Conservation (phyloP, 2,113 vertebrate species). For the Tinamus guttatus region DNA sequence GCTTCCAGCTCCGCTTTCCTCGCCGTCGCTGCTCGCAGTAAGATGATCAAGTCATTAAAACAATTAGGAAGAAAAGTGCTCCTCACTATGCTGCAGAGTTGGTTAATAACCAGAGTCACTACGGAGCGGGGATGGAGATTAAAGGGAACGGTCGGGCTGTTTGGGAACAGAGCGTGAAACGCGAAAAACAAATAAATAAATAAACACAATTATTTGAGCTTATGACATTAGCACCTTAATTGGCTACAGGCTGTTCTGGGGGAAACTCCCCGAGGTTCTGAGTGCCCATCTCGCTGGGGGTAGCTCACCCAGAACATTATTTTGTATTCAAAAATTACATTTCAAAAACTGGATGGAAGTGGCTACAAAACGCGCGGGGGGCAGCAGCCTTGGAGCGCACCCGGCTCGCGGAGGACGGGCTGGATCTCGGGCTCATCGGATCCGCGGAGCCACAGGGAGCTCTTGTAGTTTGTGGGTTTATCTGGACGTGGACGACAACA, state of each 20-base stretch:
- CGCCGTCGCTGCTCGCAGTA: background rate
- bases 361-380: background rate
- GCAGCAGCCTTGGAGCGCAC: background rate
- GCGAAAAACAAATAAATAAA: background rate
- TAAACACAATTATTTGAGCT: background rate
- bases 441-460: background rate
- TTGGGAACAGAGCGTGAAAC: background rate
- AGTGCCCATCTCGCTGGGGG: background rate
- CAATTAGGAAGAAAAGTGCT: background rate
- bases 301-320: accelerated
- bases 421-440: background rate
- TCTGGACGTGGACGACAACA: background rate
- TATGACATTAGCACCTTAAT: background rate
- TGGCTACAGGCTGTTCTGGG: background rate
- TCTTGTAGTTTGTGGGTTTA: background rate
- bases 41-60: background rate
- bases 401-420: background rate
- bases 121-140: background rate
- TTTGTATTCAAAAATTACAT: background rate
- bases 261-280: background rate
- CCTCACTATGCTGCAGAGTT: background rate
- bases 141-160: background rate
- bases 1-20: background rate
- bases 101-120: background rate
- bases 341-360: too few species aligned